phyloP scores from a whole-genome alignment of 1,140 invertebrate genomes.

The Leptopilina boulardi region DNA sequence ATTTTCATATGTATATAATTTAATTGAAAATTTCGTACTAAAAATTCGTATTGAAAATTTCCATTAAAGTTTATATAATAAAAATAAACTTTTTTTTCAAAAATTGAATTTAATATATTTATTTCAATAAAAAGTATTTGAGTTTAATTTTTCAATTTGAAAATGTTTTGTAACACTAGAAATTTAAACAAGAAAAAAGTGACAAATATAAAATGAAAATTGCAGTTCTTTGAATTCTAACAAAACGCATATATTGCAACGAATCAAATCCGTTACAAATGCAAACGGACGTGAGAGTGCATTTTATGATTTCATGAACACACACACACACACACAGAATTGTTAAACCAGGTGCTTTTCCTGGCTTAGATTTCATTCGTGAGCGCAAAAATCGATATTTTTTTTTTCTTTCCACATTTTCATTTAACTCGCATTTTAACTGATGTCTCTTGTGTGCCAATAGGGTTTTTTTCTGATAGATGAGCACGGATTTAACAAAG shows the following conservation, averaged over 20 bases:
- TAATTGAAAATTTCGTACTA: too few species aligned
- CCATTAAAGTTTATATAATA: too few species aligned
- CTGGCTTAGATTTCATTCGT: not conserved
- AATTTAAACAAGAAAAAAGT: too few species aligned
- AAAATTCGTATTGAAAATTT: too few species aligned
- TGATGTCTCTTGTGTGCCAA: not conserved
- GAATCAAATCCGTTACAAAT: not conserved
- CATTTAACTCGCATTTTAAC: not conserved
- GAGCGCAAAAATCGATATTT: slow-evolving; percentile 7
- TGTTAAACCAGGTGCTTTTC: slow-evolving; percentile 17
- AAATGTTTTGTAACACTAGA: too few species aligned
- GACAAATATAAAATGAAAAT: not conserved
- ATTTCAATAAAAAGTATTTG: too few species aligned
- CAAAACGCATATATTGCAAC: not conserved
- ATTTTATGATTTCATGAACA: not conserved
- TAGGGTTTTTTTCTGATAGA: slow-evolving; percentile 10
- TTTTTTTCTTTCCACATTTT: slow-evolving; percentile 12
- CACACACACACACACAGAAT: not conserved
- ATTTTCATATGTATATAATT: too few species aligned
- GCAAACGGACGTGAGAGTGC: slow-evolving; percentile 14
- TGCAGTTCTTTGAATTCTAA: not conserved
- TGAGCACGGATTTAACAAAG: not conserved
- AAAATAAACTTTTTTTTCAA: too few species aligned
- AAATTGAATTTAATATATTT: too few species aligned
- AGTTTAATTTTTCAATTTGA: too few species aligned